phyloP scores from a whole-genome alignment of 2,888 invertebrate genomes.

The Podotricha telesiphe region DNA sequence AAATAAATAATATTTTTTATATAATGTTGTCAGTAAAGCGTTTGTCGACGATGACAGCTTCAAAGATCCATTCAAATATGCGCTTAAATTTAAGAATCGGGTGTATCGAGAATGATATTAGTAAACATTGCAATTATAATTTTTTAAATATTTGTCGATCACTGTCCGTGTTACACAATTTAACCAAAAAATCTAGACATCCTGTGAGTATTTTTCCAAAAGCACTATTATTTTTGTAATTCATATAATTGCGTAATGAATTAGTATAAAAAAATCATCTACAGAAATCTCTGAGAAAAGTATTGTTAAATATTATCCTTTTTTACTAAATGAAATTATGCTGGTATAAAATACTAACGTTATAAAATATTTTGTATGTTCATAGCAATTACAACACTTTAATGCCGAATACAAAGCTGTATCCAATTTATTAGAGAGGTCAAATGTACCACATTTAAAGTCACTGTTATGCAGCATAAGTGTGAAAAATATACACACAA shows the following conservation, averaged over 20 bases:
- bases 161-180: conserved; percentile 63
- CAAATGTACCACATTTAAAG: conserved; percentile 70
- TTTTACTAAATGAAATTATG: too few relatives aligned
- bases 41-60: conserved; percentile 63
- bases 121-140: conserved; percentile 56
- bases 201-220: conserved; percentile 59
- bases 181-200: conserved; percentile 61
- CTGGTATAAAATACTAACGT: too few relatives aligned
- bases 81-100: conserved; percentile 54
- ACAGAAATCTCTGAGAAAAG: too few relatives aligned
- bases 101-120: conserved; percentile 55
- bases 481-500: conserved; percentile 59
- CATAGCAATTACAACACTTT: conserved; percentile 62
- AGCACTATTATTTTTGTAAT: background rate
- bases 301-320: too few relatives aligned
- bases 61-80: conserved; percentile 65
- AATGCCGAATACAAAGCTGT: conserved; percentile 84
- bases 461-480: conserved; percentile 50
- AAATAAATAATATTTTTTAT: background rate
- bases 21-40: conserved; percentile 70
- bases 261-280: background rate
- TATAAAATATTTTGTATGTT: conserved; percentile 20
- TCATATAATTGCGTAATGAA: conserved; percentile 44
- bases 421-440: conserved; percentile 78
- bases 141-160: conserved; percentile 67